phyloP scores from a whole-genome alignment of 2,888 invertebrate genomes.

The Saturnia pavonia region DNA sequence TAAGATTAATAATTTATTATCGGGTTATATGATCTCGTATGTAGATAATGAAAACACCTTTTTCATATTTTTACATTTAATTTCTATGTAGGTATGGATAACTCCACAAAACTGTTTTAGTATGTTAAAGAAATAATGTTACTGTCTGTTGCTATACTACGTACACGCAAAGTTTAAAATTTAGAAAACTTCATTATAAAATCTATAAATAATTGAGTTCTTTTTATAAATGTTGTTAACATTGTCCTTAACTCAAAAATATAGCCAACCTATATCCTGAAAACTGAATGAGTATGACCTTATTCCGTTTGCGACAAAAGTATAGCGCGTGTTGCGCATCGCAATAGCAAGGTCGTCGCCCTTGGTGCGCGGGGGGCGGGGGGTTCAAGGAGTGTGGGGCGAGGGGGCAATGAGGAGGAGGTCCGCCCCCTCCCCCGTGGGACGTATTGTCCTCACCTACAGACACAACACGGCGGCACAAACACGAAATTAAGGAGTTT shows the following conservation, averaged over 20 bases:
- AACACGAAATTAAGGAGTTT: slow-evolving; percentile 23
- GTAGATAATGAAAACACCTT: too few species aligned
- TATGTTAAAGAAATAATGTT: too few species aligned
- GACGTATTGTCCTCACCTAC: slow-evolving; percentile 16
- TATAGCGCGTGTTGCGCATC: slow-evolving; percentile 65
- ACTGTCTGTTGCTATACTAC: too few species aligned
- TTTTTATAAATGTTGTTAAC: neutral
- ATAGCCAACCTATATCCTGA: slow-evolving; percentile 42
- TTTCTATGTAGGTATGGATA: too few species aligned
- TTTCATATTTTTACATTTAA: too few species aligned
- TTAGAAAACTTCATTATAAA: neutral
- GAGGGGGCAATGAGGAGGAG: slow-evolving; percentile 84
- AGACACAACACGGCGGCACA: slow-evolving; percentile 36
- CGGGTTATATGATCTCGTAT: too few species aligned
- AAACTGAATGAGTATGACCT: slow-evolving; percentile 62
- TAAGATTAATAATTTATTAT: too few species aligned
- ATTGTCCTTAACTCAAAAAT: neutral
- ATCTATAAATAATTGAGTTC: neutral
- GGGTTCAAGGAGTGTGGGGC: slow-evolving; percentile 78
- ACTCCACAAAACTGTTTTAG: too few species aligned
- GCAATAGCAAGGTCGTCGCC: slow-evolving; percentile 72
- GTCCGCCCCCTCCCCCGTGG: slow-evolving; percentile 31
- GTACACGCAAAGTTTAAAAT: too few species aligned
- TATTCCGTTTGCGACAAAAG: slow-evolving; percentile 68
- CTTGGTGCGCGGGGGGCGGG: slow-evolving; percentile 31